Conservation (phyloP, 1,140 invertebrate species). For the Limonius californicus region DNA sequence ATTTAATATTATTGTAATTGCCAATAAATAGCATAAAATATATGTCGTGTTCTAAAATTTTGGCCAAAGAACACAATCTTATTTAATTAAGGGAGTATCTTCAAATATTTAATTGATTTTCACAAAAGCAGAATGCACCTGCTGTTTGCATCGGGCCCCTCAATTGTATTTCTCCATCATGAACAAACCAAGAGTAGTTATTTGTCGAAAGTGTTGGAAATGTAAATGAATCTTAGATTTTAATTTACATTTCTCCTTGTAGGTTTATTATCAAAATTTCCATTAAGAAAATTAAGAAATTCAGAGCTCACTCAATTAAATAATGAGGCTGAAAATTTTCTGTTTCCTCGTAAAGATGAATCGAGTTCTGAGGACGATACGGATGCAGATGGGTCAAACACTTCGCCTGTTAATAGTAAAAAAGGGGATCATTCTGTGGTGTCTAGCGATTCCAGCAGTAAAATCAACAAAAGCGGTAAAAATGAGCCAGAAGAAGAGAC, state of each 20-base stretch:
- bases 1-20: too few species aligned
- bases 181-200: too few species aligned
- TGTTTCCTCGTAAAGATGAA: constrained; percentile 68
- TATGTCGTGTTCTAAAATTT: too few species aligned
- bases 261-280: constrained; percentile 66
- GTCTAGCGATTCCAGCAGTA: constrained; percentile 18
- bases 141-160: too few species aligned
- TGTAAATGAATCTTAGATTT: not conserved
- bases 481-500: constrained; percentile 32
- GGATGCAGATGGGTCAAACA: constrained; percentile 42
- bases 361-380: constrained; percentile 45
- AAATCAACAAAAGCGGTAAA: constrained; percentile 20
- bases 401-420: constrained; percentile 20
- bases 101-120: too few species aligned
- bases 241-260: not conserved
- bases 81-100: too few species aligned
- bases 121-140: too few species aligned
- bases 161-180: too few species aligned
- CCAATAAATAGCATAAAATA: too few species aligned
- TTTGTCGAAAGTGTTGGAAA: too few species aligned
- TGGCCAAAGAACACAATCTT: too few species aligned
- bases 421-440: not conserved
- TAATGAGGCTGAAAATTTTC: constrained; percentile 78
- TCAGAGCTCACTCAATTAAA: constrained; percentile 71
- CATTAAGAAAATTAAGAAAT: constrained; percentile 56